Percentiles rank a stretch among this genome's conserved stretches.
These are phyloP conservation scores for Saccostrea glomerata DNA, from an alignment of 1,140 invertebrate species.

Conservation along the genomic window DNA sequence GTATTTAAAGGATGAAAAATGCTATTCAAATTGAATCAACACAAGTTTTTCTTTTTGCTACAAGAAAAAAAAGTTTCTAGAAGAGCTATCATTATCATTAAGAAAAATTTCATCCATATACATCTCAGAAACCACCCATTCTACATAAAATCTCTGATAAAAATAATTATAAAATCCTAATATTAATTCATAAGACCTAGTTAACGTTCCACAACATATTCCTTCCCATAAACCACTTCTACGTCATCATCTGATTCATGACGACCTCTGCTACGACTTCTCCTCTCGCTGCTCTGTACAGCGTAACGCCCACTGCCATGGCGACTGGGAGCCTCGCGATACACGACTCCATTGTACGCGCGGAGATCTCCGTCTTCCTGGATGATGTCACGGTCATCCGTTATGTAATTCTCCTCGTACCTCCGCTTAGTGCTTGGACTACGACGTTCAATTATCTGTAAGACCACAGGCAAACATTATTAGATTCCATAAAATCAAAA, in stretches of 20 bases:
- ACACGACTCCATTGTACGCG: conserved; percentile 27
- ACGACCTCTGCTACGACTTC: background rate
- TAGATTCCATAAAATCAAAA: too few relatives aligned
- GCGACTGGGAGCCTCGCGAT: conserved; percentile 2
- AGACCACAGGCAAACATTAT: background rate
- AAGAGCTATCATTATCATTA: background rate
- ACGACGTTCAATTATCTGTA: background rate
- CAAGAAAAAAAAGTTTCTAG: background rate
- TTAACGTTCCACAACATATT: conserved; percentile 33
- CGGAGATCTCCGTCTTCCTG: conserved; percentile 39
- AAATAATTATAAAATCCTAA: conserved; percentile 25
- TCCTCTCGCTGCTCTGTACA: background rate
- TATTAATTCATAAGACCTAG: background rate
- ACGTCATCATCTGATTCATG: background rate
- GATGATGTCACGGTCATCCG: conserved; percentile 14
- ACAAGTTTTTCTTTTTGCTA: background rate
- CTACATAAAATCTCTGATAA: background rate
- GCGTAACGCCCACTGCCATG: conserved; percentile 20
- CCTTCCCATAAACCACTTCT: conserved; percentile 38
- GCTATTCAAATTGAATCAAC: background rate
- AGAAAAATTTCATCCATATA: background rate
- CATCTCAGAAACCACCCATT: background rate
- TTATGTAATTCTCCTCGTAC: conserved; percentile 31
- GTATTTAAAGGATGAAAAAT: background rate
- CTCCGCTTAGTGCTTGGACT: conserved; percentile 25